Evolutionary conservation across 2,888 invertebrate genomes (phyloP).

Genomic region (Dastarcus helophoroides): DNA sequence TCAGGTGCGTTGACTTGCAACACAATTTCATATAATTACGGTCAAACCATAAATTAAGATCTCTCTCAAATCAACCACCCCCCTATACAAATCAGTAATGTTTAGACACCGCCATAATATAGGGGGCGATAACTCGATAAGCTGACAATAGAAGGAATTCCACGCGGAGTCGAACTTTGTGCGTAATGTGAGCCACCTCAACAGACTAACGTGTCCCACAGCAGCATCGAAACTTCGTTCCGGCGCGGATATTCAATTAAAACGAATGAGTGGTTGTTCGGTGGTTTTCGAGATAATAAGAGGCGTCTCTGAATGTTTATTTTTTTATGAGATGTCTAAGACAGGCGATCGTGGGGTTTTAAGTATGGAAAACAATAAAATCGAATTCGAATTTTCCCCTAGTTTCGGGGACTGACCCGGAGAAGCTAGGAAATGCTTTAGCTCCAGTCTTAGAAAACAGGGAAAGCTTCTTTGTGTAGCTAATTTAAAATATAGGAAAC

Average conservation of each 20-base stretch:
- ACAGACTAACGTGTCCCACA: slow-evolving; percentile 1
- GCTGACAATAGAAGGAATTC: slow-evolving; percentile 27
- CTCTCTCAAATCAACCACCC: slow-evolving; percentile 27
- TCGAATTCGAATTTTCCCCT: too few species aligned
- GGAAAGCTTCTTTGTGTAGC: too few species aligned
- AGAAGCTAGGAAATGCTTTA: too few species aligned
- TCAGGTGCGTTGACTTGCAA: too few species aligned
- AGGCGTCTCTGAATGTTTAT: slow-evolving; percentile 28
- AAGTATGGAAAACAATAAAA: too few species aligned
- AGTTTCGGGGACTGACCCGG: too few species aligned
- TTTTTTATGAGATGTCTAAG: too few species aligned
- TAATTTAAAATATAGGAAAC: too few species aligned
- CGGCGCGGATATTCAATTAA: slow-evolving; percentile 29
- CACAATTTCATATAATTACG: slow-evolving; percentile 7
- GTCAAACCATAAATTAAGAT: slow-evolving; percentile 25
- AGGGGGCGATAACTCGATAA: slow-evolving; percentile 35
- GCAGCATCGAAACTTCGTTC: slow-evolving; percentile 19
- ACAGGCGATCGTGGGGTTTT: too few species aligned
- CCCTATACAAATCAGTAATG: slow-evolving; percentile 29
- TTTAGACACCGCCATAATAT: slow-evolving; percentile 33
- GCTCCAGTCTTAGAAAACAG: too few species aligned
- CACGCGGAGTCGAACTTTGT: slow-evolving; percentile 21
- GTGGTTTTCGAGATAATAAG: slow-evolving; percentile 29
- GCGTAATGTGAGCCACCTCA: slow-evolving; percentile 10
- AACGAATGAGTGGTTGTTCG: slow-evolving; percentile 33